Evolutionary conservation across 2,797 vertebrate genomes (phyloP).

Genomic region (Manis javanica): DNA sequence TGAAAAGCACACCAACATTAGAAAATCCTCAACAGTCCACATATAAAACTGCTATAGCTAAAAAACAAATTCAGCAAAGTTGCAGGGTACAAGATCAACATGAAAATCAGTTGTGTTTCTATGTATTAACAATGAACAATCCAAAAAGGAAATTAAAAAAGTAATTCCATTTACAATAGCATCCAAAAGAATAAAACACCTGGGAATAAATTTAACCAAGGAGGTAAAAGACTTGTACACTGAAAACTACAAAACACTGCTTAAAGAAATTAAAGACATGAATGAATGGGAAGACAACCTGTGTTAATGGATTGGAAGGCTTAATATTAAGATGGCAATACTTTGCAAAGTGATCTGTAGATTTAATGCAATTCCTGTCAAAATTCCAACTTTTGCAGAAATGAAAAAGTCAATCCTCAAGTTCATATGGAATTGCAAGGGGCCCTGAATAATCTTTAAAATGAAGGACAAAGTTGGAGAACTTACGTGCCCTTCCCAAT

Average conservation of each 20-base stretch:
- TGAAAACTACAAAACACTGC: background rate
- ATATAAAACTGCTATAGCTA: background rate
- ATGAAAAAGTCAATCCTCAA: background rate
- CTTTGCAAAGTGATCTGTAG: background rate
- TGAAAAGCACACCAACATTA: conserved; percentile 27
- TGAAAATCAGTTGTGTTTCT: background rate
- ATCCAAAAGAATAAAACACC: background rate
- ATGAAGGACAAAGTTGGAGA: background rate
- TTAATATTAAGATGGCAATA: background rate
- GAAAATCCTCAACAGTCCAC: background rate
- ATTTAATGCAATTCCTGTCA: background rate
- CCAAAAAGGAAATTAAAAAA: background rate
- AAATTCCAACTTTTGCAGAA: background rate
- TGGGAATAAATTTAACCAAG: conserved; percentile 27
- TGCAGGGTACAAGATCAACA: background rate
- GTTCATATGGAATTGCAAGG: background rate
- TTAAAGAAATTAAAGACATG: conserved; percentile 30
- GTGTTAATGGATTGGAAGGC: background rate
- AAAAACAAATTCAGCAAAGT: background rate
- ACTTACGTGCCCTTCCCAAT: background rate
- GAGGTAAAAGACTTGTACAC: background rate
- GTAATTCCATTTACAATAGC: background rate
- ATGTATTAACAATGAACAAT: background rate
- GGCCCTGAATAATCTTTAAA: background rate
- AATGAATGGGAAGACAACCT: background rate